Evolutionary conservation across 2,113 vertebrate genomes (phyloP).

Genomic region (Caloenas nicobarica): DNA sequence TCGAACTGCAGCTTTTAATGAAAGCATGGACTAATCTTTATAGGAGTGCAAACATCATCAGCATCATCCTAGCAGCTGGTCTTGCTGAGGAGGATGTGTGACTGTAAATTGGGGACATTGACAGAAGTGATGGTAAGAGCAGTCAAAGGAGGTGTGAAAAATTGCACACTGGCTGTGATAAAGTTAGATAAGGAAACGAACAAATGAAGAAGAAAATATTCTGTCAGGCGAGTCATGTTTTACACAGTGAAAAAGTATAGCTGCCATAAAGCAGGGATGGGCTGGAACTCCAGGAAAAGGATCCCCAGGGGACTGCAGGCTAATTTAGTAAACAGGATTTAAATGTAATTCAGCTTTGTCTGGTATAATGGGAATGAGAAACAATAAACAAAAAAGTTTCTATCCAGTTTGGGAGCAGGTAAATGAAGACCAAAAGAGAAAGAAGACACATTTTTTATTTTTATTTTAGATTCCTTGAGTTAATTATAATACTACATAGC

Average conservation of each 20-base stretch:
- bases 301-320: neutral
- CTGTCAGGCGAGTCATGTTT: neutral
- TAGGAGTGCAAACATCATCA: neutral
- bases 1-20: neutral
- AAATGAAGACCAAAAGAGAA: neutral
- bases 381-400: neutral
- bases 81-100: neutral
- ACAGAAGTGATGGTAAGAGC: neutral
- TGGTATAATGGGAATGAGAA: neutral
- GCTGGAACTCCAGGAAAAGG: neutral
- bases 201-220: neutral
- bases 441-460: neutral
- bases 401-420: neutral
- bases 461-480: neutral
- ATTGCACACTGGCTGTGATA: neutral
- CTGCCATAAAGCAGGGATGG: neutral
- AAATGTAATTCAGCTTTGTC: neutral
- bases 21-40: neutral
- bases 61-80: neutral
- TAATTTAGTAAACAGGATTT: constrained; percentile 9
- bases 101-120: neutral
- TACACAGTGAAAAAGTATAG: neutral
- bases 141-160: neutral
- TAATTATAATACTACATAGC: neutral
- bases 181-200: neutral